Conservation (phyloP, 92 coral and sea anemone genomes). For the Umimayanthus chanpuru region DNA sequence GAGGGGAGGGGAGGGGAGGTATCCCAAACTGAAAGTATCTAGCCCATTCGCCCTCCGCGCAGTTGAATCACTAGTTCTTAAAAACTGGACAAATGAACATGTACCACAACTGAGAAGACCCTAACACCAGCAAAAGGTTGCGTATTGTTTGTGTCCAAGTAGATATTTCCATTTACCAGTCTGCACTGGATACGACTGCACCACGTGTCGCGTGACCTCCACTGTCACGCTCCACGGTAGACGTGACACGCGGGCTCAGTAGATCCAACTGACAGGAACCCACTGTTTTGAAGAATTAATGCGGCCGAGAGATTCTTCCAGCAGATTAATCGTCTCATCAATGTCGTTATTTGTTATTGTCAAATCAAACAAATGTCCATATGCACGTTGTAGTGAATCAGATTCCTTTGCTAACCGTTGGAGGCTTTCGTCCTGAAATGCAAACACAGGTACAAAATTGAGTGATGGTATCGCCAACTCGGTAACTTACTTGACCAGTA, state of each 20-base stretch:
- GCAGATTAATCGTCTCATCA: constrained; percentile 88
- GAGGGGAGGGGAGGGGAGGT: too few relatives aligned
- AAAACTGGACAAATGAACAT: not conserved
- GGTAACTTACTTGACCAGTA: too few relatives aligned
- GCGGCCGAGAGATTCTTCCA: constrained; percentile 81
- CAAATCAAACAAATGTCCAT: constrained; percentile 94
- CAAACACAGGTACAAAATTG: not conserved
- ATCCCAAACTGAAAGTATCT: too few relatives aligned
- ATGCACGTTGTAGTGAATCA: constrained; percentile 79
- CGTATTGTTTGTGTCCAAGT: not conserved
- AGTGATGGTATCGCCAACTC: not conserved
- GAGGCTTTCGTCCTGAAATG: constrained; percentile 82
- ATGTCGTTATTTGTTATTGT: constrained; percentile 94
- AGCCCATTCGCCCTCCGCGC: not conserved
- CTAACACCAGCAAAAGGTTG: not conserved
- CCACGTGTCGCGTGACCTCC: constrained; percentile 11
- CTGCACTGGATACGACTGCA: not conserved
- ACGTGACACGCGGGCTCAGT: constrained; percentile 40
- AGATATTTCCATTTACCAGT: not conserved
- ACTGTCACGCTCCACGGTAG: not conserved
- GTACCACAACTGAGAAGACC: not conserved
- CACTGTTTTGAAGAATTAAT: constrained; percentile 84
- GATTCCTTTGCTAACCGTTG: constrained; percentile 93
- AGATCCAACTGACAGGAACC: constrained; percentile 98
- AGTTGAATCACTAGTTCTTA: not conserved